Base-by-base conservation (phyloP, 37 sponge, comb jelly and placozoan species). In the Ephydatia muelleri region DNA sequence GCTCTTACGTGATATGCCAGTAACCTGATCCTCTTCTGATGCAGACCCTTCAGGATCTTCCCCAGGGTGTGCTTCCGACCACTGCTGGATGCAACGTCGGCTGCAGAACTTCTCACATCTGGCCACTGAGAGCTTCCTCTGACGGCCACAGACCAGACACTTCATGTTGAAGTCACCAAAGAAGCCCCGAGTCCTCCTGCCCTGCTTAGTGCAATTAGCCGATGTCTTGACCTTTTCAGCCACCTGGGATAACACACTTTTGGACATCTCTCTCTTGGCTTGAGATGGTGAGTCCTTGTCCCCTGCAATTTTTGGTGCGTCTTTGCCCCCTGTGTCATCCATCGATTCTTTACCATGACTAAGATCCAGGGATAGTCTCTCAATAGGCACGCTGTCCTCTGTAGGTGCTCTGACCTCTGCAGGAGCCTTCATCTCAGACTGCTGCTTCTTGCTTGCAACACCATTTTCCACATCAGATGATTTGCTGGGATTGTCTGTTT, bases 51-150 rank as follows among this genome's bases (percentile, higher is more conserved):
- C 78, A 37, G 76, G 76, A 28, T 64, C 38, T 33, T 65, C 75
- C 27, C 75, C 76, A 21, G 84, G 84, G 35, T 89, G 31, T 33
- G 23, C 80, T 49, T 79, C 81, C 39, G 48, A 11, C 89, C 89
- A 89, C 1, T 65, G 32, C 22, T 75, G 65, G 68, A 89, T 66
- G 73, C 89, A 89, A 21, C 89, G 89, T 68, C 73, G 80, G 21
- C 75, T 74, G 78, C 89, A 89, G 57, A 89, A 89, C 76, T 80
- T 84, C 36, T 49, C 43, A 49, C 38, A 48, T 38, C 84, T 34
- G 3, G 84, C 79, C 67, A 83, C 19, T 16, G 38, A n/a, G 21
- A 64, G 29, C 64, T 78, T 83, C n/a, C 84, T 65, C 39, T 82
- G 83, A 25, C 88, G 40, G 2, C 73, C 78, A 82, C 88, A 84